Base-by-base conservation (phyloP, 2,888 invertebrate genomes). In the Nomada lathburiana region DNA sequence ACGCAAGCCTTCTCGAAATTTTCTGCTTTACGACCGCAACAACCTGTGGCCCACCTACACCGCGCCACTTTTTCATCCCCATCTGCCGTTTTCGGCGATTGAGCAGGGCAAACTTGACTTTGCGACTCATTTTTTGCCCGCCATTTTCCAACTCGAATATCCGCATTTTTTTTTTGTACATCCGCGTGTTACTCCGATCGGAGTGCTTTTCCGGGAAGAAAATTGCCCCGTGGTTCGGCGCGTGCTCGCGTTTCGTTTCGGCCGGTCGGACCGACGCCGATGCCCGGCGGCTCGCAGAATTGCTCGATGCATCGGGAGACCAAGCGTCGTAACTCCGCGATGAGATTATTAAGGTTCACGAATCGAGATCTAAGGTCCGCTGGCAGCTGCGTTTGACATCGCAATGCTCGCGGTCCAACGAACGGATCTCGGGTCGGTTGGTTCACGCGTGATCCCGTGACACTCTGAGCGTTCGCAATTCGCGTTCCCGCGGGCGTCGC, bases 1-100 rank as follows among this genome's bases (percentile, higher is more conserved):
- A 53, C 70, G 63, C 73, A 60, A 76, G 76, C 71, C 64, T 71
- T 59, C 60, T 26, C 29, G 55, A 71, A 79, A 73, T 79, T 77
- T 85, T 57, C 10, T 29, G 59, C 47, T 59, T 50, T n/a, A 44
- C 59, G 23, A 42, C 57, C 63, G 60, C 84, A 70, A 69, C 76
- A 77, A 76, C 74, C 63, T 74, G 71, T 57, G 84, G 76, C 76
- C 70, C 71, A 50, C 16, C 47, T 26, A 29, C 47, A 67, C 26
- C 36, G 36, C 36, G 50, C 55, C 13, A 18, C 23, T 53, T 64
- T 73, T 2, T n/a, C 20, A 26, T n/a, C 1, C 18, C 23, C 2
- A 16, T 0, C 26, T 36, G 16, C 29, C 55, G 20, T 55, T 20
- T 23, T n/a, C 55, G 20, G 11, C 20, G 55, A 55, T 55, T 11